Base-by-base conservation (phyloP, 2,888 invertebrate species). In the Antheraea assamensis region DNA sequence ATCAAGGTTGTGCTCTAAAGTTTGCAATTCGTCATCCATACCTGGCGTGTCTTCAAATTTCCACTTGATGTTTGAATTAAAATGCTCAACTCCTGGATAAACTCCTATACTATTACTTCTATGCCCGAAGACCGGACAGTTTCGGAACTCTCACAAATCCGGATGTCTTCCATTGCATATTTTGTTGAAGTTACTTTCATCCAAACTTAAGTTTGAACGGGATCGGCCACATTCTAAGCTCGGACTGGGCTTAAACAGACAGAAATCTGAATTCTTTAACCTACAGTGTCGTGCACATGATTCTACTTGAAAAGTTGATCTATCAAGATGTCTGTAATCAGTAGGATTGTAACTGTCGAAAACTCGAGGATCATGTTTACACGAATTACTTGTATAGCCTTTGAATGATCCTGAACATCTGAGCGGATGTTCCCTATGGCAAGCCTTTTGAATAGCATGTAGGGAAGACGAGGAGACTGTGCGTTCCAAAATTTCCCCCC, bases 401-500 rank as follows among this genome's bases (percentile, higher is more conserved):
- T 95, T 95, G 72, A 95, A 94, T 1, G 95, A 95, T 49, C 95
- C 95, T 19, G 92, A 87, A 78, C 91, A 95, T 76, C 92, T 83
- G 42, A 91, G 81, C 24, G 89, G 88, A 75, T 74, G 72, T 64
- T 94, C 95, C 80, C 94, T 87, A 72, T 94, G 93, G 71, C 94
- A 95, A 52, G 93, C 89, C 81, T 95, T 95, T 82, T 96, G 96
- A 78, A 96, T 95, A 49, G 96, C 96, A 83, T 97, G 97, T 70
- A 97, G 93, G 71, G 97, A 97, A 74, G 95, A 96, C 1, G 97
- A 97, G 70, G 97, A 97, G 15, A 97, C 96, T 0, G 97, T 97
- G 13, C 97, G 94, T 87, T 97, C 97, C 79, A 97, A 91, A 82
- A 97, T 97, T 92, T 97, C 97, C 35, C 96, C 96, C 96, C 96